phyloP scores from a whole-genome alignment of 2,113 vertebrate species.

The Maccullochella peelii region DNA sequence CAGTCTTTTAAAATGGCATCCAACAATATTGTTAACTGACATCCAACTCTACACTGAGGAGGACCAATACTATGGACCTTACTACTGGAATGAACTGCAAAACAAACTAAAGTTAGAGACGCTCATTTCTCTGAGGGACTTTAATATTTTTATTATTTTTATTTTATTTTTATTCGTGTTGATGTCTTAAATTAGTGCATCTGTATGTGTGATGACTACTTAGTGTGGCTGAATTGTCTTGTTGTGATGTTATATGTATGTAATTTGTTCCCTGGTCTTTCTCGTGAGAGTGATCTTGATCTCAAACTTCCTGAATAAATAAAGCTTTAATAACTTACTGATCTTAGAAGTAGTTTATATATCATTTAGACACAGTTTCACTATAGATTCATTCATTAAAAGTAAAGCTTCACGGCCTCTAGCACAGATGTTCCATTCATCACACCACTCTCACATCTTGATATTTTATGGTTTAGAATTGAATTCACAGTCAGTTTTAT shows the following conservation, averaged over 20 bases:
- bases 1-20: no score
- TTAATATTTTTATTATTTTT: not conserved
- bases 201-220: not conserved
- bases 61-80: not conserved
- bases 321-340: not conserved
- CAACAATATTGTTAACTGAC: not conserved
- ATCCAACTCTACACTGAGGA: no score
- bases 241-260: not conserved
- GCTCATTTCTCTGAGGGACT: not conserved
- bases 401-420: constrained; percentile 7
- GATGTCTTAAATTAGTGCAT: not conserved
- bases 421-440: constrained; percentile 30
- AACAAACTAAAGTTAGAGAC: not conserved
- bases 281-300: constrained; percentile 7
- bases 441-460: constrained; percentile 7
- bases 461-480: constrained; percentile 11
- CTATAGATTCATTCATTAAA: not conserved
- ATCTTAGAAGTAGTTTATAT: not conserved
- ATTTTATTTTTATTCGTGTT: not conserved
- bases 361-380: constrained; percentile 14
- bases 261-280: not conserved
- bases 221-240: not conserved
- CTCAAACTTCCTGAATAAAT: constrained; percentile 5
- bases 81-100: not conserved
- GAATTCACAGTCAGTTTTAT: constrained; percentile 8